Evolutionary conservation across 2,113 vertebrate genomes (phyloP).

Genomic region (Nipponia nippon): DNA sequence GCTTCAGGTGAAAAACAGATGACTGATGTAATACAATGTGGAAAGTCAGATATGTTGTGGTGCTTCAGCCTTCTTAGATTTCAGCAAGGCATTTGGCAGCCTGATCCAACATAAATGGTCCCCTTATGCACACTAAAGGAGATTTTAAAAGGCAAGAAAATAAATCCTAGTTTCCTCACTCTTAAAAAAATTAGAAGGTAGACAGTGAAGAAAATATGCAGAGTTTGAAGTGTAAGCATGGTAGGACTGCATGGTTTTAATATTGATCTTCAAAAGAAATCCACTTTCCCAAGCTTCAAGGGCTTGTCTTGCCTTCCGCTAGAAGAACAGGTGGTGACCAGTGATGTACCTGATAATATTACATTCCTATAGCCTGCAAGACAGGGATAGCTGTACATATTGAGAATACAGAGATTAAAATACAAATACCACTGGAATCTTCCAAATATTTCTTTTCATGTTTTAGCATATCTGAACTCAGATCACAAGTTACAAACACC

Average conservation of each 20-base stretch:
- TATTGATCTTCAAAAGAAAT: neutral
- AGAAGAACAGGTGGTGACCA: neutral
- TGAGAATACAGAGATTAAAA: neutral
- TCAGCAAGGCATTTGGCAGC: neutral
- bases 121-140: neutral
- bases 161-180: neutral
- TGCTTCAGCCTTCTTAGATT: neutral
- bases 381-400: neutral
- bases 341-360: neutral
- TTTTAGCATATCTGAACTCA: neutral
- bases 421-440: neutral
- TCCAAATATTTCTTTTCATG: neutral
- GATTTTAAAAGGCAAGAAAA: neutral
- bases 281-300: neutral
- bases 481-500: neutral
- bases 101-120: neutral
- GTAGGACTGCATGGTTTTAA: neutral
- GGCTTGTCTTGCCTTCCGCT: neutral
- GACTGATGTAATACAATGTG: neutral
- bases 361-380: neutral
- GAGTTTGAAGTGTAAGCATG: neutral
- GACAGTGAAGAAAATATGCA: neutral
- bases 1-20: conserved; percentile 81
- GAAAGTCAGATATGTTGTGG: neutral
- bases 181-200: neutral